Percentiles rank a stretch among this genome's conserved stretches.
Evolutionary conservation across 37 sponge, comb jelly and placozoan species (phyloP).

Genomic region (Beroe forskalii): DNA sequence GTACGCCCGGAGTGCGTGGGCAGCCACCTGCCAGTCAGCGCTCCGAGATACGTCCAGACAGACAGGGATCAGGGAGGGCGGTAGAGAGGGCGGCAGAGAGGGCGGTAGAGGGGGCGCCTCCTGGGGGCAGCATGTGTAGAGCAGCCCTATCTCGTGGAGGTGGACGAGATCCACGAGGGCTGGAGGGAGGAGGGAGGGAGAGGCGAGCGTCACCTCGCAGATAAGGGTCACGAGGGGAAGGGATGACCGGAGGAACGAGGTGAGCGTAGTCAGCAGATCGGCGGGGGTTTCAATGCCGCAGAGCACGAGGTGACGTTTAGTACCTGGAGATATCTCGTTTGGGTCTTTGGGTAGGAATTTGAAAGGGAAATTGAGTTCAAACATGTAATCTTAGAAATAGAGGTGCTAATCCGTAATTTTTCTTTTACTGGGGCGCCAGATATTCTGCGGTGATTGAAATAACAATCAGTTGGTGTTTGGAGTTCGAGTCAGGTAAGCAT

Average conservation of each 20-base stretch:
- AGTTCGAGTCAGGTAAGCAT: too few relatives aligned
- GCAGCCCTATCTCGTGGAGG: not conserved
- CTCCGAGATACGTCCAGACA: not conserved
- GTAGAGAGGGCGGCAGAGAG: not conserved
- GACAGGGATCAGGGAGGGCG: not conserved
- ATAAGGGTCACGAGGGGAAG: not conserved
- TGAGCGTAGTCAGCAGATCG: not conserved
- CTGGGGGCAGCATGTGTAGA: not conserved
- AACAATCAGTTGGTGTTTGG: too few relatives aligned
- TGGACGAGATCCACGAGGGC: not conserved
- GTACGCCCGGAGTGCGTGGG: constrained; percentile 23
- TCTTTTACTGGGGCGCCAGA: too few relatives aligned
- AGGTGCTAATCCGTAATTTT: too few relatives aligned
- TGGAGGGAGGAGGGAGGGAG: not conserved
- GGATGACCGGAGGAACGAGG: not conserved
- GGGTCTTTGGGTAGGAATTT: too few relatives aligned
- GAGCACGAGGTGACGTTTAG: not conserved
- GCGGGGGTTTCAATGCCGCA: not conserved
- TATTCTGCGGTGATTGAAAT: too few relatives aligned
- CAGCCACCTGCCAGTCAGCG: constrained; percentile 1
- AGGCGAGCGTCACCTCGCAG: constrained; percentile 1
- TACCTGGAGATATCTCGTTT: not conserved
- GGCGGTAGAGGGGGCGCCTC: too few relatives aligned
- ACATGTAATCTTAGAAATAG: too few relatives aligned
- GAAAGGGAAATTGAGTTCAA: too few relatives aligned